Percentiles rank a stretch among this genome's conserved stretches.
These are phyloP conservation scores for Pharmacophagus antenor DNA, from an alignment of 2,888 invertebrate genomes.

Conservation along the genomic window DNA sequence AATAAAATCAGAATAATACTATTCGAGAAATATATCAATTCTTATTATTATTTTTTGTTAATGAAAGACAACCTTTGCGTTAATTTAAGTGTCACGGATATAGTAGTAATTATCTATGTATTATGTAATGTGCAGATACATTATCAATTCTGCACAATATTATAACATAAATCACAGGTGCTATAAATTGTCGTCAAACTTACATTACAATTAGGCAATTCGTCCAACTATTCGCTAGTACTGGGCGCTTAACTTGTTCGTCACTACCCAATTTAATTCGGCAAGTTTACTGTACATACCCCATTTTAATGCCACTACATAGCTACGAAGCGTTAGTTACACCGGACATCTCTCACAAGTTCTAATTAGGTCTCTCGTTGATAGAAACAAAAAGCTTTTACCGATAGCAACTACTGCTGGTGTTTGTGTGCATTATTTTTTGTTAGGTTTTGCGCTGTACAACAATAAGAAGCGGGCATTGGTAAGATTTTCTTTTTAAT, in stretches of 20 bases:
- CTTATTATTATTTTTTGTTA: no score
- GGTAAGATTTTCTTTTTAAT: no score
- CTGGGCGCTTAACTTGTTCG: constrained; percentile 5
- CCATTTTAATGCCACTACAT: constrained; percentile 37
- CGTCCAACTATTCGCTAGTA: neutral
- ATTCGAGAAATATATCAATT: no score
- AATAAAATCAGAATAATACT: no score
- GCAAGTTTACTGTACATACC: constrained; percentile 30
- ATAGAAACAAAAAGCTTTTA: constrained; percentile 33
- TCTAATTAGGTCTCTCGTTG: constrained; percentile 53
- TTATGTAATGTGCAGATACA: neutral
- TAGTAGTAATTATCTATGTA: neutral
- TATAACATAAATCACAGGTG: neutral
- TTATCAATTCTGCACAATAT: neutral
- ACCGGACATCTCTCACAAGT: constrained; percentile 43
- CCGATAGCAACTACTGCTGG: constrained; percentile 9
- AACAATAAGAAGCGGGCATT: no score
- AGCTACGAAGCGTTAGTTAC: constrained; percentile 41
- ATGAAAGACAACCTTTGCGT: no score
- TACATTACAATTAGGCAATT: constrained; percentile 9
- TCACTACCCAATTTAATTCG: constrained; percentile 6
- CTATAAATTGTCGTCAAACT: constrained; percentile 1
- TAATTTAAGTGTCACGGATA: no score
- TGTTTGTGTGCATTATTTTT: constrained; percentile 4
- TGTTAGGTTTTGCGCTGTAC: neutral